Base-by-base conservation (phyloP, 2,113 vertebrate species). In the Camelus bactrianus region DNA sequence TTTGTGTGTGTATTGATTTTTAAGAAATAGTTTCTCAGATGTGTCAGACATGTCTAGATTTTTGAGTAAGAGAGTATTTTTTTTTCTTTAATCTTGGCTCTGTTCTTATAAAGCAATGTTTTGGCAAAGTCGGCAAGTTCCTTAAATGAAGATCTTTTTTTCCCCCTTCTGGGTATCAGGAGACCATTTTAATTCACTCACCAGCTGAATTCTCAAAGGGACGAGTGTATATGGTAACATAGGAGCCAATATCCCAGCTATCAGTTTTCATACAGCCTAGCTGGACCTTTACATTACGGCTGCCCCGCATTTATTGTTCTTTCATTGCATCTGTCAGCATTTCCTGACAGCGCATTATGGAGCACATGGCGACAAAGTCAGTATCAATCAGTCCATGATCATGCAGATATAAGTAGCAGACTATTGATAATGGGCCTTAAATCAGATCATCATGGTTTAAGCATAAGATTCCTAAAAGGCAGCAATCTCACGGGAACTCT, bases 251-350 rank as follows among this genome's bases (percentile, higher is more conserved):
- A 99, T 99, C 99, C 95, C 75, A 99, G 98, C 99, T 98, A 99
- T 99, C 99, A 99, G 98, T 99, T 99, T 99, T 99, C 99, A 99
- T 99, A 99, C 98, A 98, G 98, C 93, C 97, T 86, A 50, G 97
- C 97, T 98, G 98, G 98, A 99, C 98, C 99, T 99, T 99, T 98
- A 98, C 98, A 99, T 99, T 99, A 99, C 96, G 52, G 98, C 98
- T 99, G 99, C 98, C 98, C 98, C 96, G 97, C 98, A 98, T 98
- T 99, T 98, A 99, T 98, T 99, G 99, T 98, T 98, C 98, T 98
- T 98, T 98, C 98, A 99, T 99, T 99, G 98, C 97, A 98, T 98
- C 98, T 99, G 99, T 99, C 99, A 99, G 99, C 98, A 98, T 98
- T 97, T 98, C 98, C 98, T 98, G 98, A 99, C 99, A 99, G 98